A percentile compares a stretch with the other conserved stretches of the same genome.
Evolutionary conservation across 2,113 vertebrate species (phyloP).

Genomic region (Esox niger): DNA sequence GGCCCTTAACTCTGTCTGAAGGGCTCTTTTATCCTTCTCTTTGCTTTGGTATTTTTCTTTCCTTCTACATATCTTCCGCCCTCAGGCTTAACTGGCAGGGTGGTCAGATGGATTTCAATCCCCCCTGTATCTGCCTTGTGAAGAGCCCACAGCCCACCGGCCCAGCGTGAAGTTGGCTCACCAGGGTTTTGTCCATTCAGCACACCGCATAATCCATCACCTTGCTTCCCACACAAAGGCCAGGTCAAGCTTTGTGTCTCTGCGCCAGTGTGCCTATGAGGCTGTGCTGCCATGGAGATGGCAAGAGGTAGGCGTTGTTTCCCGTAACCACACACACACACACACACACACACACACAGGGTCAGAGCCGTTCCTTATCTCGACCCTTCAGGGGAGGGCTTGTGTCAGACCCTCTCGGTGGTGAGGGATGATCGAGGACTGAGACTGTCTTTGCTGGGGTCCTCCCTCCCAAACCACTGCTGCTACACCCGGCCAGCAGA

Average conservation of each 20-base stretch:
- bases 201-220: neutral
- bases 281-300: neutral
- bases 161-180: neutral
- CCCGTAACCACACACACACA: too few relatives aligned
- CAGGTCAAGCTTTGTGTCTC: neutral
- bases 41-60: neutral
- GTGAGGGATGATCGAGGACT: neutral
- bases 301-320: neutral
- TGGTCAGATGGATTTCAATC: neutral
- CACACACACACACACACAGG: too few relatives aligned
- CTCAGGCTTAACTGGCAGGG: neutral
- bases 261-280: neutral
- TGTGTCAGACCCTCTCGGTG: too few relatives aligned
- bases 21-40: neutral
- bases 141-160: neutral
- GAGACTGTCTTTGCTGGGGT: neutral
- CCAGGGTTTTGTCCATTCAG: neutral
- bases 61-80: neutral
- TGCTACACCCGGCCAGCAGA: neutral
- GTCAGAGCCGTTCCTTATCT: too few relatives aligned
- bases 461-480: neutral
- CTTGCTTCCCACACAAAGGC: neutral
- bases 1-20: neutral
- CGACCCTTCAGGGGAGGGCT: too few relatives aligned
- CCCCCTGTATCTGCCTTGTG: neutral